A percentile compares a stretch with the other conserved stretches of the same genome.
phyloP scores from a whole-genome alignment of 2,888 invertebrate genomes.

The Campaea margaritaria region DNA sequence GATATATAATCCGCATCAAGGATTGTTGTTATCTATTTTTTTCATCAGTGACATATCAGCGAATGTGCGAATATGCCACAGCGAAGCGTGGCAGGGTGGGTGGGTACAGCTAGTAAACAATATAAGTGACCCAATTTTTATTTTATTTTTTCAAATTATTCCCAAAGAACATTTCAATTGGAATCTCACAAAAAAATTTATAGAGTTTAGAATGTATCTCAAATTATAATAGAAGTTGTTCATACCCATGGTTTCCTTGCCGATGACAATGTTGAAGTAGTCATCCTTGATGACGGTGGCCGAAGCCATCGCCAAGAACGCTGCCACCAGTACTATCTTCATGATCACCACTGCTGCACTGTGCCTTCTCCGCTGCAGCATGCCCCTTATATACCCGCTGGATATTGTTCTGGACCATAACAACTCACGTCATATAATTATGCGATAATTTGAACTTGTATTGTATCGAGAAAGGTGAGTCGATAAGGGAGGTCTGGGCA shows the following conservation, averaged over 20 bases:
- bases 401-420: constrained; percentile 9
- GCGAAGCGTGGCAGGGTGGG: no score
- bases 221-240: not conserved
- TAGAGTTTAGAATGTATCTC: not conserved
- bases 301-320: constrained; percentile 62
- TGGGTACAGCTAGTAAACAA: no score
- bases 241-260: constrained; percentile 68
- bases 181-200: no score
- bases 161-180: no score
- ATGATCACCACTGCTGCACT: constrained; percentile 56
- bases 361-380: constrained; percentile 42
- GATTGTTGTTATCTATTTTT: no score
- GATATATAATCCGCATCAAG: no score
- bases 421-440: not conserved
- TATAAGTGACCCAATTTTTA: no score
- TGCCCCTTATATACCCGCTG: constrained; percentile 63
- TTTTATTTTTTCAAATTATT: no score
- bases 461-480: constrained; percentile 3
- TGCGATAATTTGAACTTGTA: constrained; percentile 9
- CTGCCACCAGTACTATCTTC: constrained; percentile 64
- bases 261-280: constrained; percentile 53
- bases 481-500: not conserved
- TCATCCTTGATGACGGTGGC: constrained; percentile 70
- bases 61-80: no score
- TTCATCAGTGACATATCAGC: no score